These are phyloP conservation scores for Labia minor DNA, from an alignment of 2,888 invertebrate species.

Conservation along the genomic window DNA sequence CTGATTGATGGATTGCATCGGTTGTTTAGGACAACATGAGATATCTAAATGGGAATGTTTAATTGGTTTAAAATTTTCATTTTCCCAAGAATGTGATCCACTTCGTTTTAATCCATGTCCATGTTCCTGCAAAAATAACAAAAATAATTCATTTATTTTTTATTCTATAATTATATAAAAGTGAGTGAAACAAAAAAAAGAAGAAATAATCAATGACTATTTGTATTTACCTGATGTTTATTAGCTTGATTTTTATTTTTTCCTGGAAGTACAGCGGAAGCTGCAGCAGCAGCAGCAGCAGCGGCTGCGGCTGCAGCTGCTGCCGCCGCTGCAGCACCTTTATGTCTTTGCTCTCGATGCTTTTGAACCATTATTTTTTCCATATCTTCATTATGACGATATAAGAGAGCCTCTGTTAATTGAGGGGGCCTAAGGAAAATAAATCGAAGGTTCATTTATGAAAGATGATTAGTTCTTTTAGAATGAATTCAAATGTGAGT, in stretches of 20 bases:
- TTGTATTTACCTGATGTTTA: conserved; percentile 18
- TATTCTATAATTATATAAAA: background rate
- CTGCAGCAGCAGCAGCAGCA: background rate
- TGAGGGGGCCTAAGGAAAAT: conserved; percentile 37
- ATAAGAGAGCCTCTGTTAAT: conserved; percentile 50
- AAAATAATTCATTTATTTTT: background rate
- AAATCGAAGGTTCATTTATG: conserved; percentile 30
- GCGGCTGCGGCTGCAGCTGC: background rate
- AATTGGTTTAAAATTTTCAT: conserved; percentile 44
- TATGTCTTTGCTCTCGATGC: conserved; percentile 49
- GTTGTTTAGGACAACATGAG: background rate
- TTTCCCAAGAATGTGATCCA: conserved; percentile 50
- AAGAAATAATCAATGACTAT: too few relatives aligned
- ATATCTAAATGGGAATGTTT: conserved; percentile 41
- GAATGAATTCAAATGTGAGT: background rate
- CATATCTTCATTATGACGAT: conserved; percentile 72
- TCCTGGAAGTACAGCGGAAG: background rate
- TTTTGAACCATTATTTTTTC: conserved; percentile 63
- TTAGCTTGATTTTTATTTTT: background rate
- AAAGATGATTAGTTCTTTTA: background rate
- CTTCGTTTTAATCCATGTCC: conserved; percentile 51
- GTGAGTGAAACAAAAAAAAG: background rate
- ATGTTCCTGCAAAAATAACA: conserved; percentile 29
- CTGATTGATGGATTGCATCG: background rate
- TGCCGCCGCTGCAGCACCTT: conserved; percentile 27